Base-by-base conservation (phyloP, 2,797 vertebrate genomes). In the Prionace glauca region DNA sequence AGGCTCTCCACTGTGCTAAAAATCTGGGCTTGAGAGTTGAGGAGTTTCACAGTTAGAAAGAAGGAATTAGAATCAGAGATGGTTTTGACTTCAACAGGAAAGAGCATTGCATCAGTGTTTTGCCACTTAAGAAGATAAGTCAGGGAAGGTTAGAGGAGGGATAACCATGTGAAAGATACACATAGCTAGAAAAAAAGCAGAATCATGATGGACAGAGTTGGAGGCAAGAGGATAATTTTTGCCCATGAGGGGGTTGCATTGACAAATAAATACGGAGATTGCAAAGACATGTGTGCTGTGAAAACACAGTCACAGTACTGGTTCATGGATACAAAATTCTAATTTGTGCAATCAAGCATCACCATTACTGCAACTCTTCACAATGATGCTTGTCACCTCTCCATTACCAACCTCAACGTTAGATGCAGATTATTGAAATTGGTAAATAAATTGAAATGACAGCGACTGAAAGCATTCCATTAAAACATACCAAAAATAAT, bases 381-480 rank as follows among this genome's bases (percentile, higher is more conserved):
- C 60, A n/a, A 91, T 65, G 1, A 20, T 8, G 20, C 32, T 36
- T 5, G 88, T 65, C 32, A 62, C 88, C 60, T 91, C 88, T 67
- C 18, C 60, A 67, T 65, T 91, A 36, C 81, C 62, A 91, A 60
- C 18, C 88, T 65, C 18, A 10, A 29, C 10, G 11, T 88, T 10
- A 93, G 67, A 56, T 50, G 69, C 67, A 94, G 41, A 71, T 74
- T 94, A 69, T 74, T 50, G 69, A 72, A 94, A 74, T 24, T 45
- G 24, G 24, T 20, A 72, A 72, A 50, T 94, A 94, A 94, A 94
- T 72, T 72, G 67, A 74, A 94, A 74, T 50, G 69, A 94, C 93
- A 94, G 93, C 45, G 4, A 74, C 45, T 71, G 93, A 94, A 74
- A 72, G 93, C 93, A 72, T 94, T 74, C 93, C 69, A 94, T 94